Evolutionary conservation across 2,888 invertebrate species (phyloP), one percentile per base, ranked within the genome.

Genomic region (Bembecia ichneumoniformis): DNA sequence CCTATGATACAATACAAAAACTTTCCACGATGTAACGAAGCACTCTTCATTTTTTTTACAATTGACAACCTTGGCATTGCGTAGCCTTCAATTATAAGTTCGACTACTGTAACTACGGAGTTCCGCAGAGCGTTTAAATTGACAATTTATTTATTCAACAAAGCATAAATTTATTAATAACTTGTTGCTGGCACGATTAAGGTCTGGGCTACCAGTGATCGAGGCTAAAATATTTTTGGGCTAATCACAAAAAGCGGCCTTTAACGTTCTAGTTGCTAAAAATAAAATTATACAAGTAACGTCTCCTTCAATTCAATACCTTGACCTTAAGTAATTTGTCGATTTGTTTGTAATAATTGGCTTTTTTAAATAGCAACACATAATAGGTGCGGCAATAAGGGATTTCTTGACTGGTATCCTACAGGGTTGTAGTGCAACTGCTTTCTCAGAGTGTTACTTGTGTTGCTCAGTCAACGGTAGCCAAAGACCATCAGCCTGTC

Each of bases 61-160:
- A 44, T 44, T 35, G 50, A 36, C 49, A 45, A 52, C 56, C 58
- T 57, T 55, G 54, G 46, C 44, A 50, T 49, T 15, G 49, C 48
- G 43, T 44, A 55, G 57, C 70, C 69, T 68, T 65, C 65, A 56
- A 64, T 64, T 61, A 55, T 14, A 46, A 50, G 50, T 57, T 53
- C 44, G 54, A 66, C 65, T 57, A 65, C 71, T 34, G 45, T 52
- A 50, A 67, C 70, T 71, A 35, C 46, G 56, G 53, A 73, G 55
- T 44, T 17, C 9, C 40, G 48, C 50, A 55, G 50, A 52, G 47
- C 56, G 53, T 47, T 48, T 49, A 52, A 55, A 40, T 40, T 40
- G 14, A 44, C 44, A 44, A 44, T 44, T 17, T 44, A 7, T 13
- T 43, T 13, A 44, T 17, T 15, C 17, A 44, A 16, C 16, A 44